Evolutionary conservation across 2,888 invertebrate genomes (phyloP).

Genomic region (Temnothorax unifasciatus): DNA sequence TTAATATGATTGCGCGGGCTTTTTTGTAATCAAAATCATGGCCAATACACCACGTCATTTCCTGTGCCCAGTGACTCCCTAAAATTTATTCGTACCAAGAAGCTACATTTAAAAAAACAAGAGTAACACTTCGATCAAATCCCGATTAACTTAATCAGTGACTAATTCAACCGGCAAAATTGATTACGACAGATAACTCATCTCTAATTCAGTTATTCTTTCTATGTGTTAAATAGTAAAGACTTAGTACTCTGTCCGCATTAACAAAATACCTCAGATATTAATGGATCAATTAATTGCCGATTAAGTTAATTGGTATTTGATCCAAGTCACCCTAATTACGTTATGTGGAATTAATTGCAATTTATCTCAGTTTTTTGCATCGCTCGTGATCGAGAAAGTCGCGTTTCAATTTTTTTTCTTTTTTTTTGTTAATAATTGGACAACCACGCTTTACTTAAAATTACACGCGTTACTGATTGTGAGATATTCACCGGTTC

Average conservation of each 20-base stretch:
- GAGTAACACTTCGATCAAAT: not conserved
- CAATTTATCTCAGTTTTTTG: not conserved
- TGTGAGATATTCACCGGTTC: slow-evolving; percentile 90
- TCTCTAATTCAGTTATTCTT: not conserved
- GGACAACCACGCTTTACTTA: not conserved
- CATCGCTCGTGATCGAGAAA: not conserved
- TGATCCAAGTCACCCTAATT: not conserved
- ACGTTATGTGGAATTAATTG: not conserved
- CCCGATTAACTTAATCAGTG: not conserved
- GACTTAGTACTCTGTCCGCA: not conserved
- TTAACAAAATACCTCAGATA: not conserved
- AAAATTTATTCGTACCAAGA: slow-evolving; percentile 16
- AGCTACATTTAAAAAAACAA: slow-evolving; percentile 6
- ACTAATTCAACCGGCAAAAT: not conserved
- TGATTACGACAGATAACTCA: not conserved
- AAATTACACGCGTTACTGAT: not conserved
- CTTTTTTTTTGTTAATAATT: not conserved
- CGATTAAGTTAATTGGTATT: not conserved
- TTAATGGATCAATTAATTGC: not conserved
- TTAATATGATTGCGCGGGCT: slow-evolving; percentile 89
- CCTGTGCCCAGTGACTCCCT: slow-evolving; percentile 97
- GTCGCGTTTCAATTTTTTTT: not conserved
- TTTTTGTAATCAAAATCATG: slow-evolving; percentile 93
- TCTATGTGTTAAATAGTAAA: not conserved
- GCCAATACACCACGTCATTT: slow-evolving; percentile 96